Base-by-base conservation (phyloP, 2,113 vertebrate genomes). In the Cyanistes caeruleus region DNA sequence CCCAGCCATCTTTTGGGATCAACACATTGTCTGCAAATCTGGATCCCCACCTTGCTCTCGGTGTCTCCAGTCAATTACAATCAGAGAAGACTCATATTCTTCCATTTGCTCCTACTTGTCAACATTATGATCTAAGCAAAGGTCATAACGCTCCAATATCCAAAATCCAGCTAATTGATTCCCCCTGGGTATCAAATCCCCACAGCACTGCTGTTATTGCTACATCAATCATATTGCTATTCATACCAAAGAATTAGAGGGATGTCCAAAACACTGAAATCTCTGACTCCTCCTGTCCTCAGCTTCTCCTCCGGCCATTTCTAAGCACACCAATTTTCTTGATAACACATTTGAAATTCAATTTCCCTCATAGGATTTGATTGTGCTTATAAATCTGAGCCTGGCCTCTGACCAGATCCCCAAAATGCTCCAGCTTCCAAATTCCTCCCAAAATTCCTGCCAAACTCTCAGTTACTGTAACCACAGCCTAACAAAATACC, bases 81-180 rank as follows among this genome's bases (percentile, higher is more conserved):
- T 58, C 77, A 87, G 49, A 76, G 73, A 24, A 93, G 65, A 27
- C 62, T 89, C 84, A 33, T 76, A 84, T 89, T 95, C 76, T 82
- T 80, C 86, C 52, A 68, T 69, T 89, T 82, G 58, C 67, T 91
- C 58, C 84, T 49, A 52, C 52, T 44, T 15, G 28, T 92, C 96
- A 92, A 81, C 89, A 37, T 94, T 87, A 91, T 64, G 86, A 84
- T 92, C 76, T 49, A 68, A 64, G 62, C 94, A 97, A 96, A 95
- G 93, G 94, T 95, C 96, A 94, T 90, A 95, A 94, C 0, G 4
- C 76, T 96, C 86, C 95, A 96, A 95, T 96, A 95, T 95, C 95
- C 95, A 92, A 97, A 96, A 95, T 87, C 43, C 91, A 87, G 80
- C 95, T 95, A 97, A 97, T 97, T 95, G 95, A 91, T 68, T 95